Conservation (phyloP, 1,140 invertebrate genomes). For the Cyclargus thomasi region DNA sequence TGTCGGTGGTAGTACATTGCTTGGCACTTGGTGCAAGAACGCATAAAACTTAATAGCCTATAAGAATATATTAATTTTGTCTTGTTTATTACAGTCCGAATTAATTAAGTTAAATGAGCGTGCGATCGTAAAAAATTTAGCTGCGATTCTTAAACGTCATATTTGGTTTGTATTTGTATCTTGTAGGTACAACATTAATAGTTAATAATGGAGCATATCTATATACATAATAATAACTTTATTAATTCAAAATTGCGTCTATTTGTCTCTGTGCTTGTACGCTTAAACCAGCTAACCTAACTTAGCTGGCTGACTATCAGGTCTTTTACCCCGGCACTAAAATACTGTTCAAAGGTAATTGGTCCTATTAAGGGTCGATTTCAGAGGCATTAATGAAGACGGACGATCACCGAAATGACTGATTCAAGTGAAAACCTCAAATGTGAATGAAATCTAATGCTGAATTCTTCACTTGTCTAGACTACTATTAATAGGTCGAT, state of each 20-base stretch:
- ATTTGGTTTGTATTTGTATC: background rate
- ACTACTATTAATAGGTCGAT: background rate
- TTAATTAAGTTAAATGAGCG: conserved; percentile 70
- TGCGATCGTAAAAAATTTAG: conserved; percentile 58
- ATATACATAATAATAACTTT: too few relatives aligned
- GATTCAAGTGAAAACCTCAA: background rate
- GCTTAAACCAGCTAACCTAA: too few relatives aligned
- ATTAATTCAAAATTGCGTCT: too few relatives aligned
- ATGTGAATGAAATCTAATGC: background rate
- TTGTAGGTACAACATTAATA: too few relatives aligned
- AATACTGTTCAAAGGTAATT: background rate
- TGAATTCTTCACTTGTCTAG: conserved; percentile 3
- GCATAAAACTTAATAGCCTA: conserved; percentile 60
- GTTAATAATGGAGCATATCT: too few relatives aligned
- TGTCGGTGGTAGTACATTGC: conserved; percentile 35
- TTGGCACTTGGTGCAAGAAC: conserved; percentile 50
- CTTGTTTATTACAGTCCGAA: conserved; percentile 58
- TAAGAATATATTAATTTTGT: conserved; percentile 59
- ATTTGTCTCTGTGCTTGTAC: too few relatives aligned
- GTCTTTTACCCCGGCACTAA: background rate
- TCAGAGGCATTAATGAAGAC: background rate
- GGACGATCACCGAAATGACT: background rate
- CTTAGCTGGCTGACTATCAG: too few relatives aligned
- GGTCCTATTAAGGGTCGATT: background rate
- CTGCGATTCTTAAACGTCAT: conserved; percentile 31